phyloP scores from a whole-genome alignment of 1,140 invertebrate species.

The Euwallacea fornicatus region DNA sequence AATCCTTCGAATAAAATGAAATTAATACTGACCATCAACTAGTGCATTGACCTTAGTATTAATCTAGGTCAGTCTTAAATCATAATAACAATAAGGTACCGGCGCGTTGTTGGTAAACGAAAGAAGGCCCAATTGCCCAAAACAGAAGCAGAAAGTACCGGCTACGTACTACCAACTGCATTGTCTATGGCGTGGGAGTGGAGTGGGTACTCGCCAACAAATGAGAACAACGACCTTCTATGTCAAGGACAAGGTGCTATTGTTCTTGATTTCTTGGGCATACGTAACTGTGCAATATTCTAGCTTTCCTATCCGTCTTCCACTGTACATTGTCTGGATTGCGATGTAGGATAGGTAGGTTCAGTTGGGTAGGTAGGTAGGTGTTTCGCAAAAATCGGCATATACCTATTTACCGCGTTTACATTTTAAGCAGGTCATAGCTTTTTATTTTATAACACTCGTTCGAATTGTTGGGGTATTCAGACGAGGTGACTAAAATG shows the following conservation, averaged over 20 bases:
- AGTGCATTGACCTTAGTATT: constrained; percentile 9
- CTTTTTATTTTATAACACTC: too few species aligned
- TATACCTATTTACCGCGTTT: too few species aligned
- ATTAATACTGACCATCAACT: constrained; percentile 1
- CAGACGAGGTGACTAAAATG: too few species aligned
- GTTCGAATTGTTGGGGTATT: too few species aligned
- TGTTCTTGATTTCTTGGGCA: background rate
- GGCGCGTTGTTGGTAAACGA: background rate
- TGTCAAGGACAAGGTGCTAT: constrained; percentile 1
- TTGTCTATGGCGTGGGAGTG: constrained; percentile 19
- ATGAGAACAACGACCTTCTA: constrained; percentile 11
- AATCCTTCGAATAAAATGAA: background rate
- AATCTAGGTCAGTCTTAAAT: constrained; percentile 17
- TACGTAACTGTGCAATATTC: too few species aligned
- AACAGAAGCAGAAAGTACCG: constrained; percentile 16
- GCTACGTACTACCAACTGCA: constrained; percentile 8
- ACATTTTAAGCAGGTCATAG: too few species aligned
- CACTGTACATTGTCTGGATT: too few species aligned
- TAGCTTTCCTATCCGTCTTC: too few species aligned
- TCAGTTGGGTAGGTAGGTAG: too few species aligned
- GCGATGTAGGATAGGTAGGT: too few species aligned
- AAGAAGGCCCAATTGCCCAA: constrained; percentile 14
- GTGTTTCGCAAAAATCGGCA: too few species aligned
- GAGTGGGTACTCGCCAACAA: background rate
- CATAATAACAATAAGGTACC: constrained; percentile 18